Conservation (phyloP, 2,797 vertebrate genomes). For the Gambusia yucatana region DNA sequence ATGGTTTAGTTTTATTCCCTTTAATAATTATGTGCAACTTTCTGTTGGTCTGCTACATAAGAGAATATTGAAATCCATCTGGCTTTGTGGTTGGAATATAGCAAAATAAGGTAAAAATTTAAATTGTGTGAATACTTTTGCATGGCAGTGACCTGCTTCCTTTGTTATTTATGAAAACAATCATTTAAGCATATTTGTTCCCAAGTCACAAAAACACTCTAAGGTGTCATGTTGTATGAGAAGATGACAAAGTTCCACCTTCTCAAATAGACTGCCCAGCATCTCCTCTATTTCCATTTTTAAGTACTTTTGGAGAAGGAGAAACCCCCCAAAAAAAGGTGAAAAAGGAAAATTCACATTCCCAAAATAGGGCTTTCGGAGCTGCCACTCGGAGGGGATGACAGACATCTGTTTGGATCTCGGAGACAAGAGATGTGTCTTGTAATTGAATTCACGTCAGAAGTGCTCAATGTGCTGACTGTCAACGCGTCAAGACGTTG, state of each 20-base stretch:
- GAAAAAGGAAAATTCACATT: constrained; percentile 19
- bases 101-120: not conserved
- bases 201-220: constrained; percentile 14
- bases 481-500: constrained; percentile 61
- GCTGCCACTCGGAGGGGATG: constrained; percentile 18
- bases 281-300: constrained; percentile 11
- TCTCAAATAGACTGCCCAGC: constrained; percentile 29
- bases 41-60: not conserved
- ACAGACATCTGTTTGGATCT: constrained; percentile 46
- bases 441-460: constrained; percentile 67
- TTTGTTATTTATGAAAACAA: not conserved
- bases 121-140: not conserved
- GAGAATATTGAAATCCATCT: not conserved
- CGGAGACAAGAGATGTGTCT: constrained; percentile 57
- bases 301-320: constrained; percentile 6
- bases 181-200: not conserved
- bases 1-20: not conserved
- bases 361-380: constrained; percentile 43
- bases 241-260: constrained; percentile 29
- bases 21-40: not conserved
- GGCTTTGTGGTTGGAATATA: not conserved
- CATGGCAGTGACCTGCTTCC: not conserved
- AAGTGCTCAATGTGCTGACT: constrained; percentile 58
- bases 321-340: constrained; percentile 21
- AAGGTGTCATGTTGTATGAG: constrained; percentile 27